Percentiles rank a stretch among this genome's conserved stretches.
phyloP scores from a whole-genome alignment of 2,113 vertebrate genomes.

The Rousettus leschenaultii region DNA sequence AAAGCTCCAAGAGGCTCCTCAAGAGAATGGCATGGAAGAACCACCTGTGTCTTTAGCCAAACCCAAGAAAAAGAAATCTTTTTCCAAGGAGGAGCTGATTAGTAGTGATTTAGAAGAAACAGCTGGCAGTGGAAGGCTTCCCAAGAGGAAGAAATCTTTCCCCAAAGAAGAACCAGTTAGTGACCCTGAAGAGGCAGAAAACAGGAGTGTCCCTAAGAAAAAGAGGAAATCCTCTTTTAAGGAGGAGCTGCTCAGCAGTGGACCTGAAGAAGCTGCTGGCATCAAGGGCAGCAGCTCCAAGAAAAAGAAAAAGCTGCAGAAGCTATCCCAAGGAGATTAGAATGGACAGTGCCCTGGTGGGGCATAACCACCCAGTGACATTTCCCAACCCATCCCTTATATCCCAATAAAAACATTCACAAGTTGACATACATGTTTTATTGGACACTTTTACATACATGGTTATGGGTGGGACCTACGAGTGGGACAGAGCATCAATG shows the following conservation, averaged over 20 bases:
- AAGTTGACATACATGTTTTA: slow-evolving; percentile 1
- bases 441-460: slow-evolving; percentile 3
- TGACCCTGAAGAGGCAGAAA: slow-evolving; percentile 37
- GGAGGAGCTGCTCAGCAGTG: slow-evolving; percentile 41
- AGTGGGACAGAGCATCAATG: slow-evolving; percentile 84
- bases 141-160: slow-evolving; percentile 58
- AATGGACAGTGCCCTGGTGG: not conserved
- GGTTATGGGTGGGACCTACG: not conserved
- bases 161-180: slow-evolving; percentile 28
- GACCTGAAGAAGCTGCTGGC: slow-evolving; percentile 28
- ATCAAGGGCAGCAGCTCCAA: slow-evolving; percentile 46
- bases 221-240: slow-evolving; percentile 59
- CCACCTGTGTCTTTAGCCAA: slow-evolving; percentile 41
- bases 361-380: not conserved
- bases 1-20: slow-evolving; percentile 52
- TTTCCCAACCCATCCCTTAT: not conserved
- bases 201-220: slow-evolving; percentile 53
- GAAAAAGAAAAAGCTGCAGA: slow-evolving; percentile 71
- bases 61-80: slow-evolving; percentile 83
- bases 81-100: slow-evolving; percentile 61
- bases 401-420: slow-evolving; percentile 61
- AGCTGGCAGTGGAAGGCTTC: not conserved
- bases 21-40: slow-evolving; percentile 79
- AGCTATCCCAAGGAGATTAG: slow-evolving; percentile 57
- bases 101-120: slow-evolving; percentile 51